phyloP scores from a whole-genome alignment of 37 sponge, comb jelly and placozoan species.

The Diacarnus erythraeanus region DNA sequence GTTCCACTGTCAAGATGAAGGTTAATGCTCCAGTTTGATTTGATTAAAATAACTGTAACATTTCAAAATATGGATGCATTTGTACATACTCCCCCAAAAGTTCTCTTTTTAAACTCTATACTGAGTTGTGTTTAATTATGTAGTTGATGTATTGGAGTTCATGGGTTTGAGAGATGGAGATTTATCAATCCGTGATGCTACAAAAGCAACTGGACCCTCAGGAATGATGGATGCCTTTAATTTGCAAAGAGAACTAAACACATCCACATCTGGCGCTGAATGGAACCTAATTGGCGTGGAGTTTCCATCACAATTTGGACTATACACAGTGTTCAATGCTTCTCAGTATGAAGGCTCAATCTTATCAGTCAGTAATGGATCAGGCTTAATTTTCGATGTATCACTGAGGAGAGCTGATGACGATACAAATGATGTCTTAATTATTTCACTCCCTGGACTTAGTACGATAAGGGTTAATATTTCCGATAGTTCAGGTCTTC shows the following conservation, averaged over 20 bases:
- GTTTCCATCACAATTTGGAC: not conserved
- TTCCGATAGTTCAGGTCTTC: not conserved
- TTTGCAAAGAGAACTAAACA: not conserved
- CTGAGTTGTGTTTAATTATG: not conserved
- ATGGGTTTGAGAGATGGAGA: not conserved
- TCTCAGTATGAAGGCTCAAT: not conserved
- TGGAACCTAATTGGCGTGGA: conserved; percentile 2
- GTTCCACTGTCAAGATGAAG: too few species aligned
- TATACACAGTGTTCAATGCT: not conserved
- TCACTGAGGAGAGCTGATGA: not conserved
- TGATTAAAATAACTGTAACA: too few species aligned
- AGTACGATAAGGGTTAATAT: not conserved
- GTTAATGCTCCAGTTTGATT: too few species aligned
- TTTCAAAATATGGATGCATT: too few species aligned
- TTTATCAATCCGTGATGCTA: not conserved
- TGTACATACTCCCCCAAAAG: too few species aligned
- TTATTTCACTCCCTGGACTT: conserved; percentile 1
- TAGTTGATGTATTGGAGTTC: conserved; percentile 6
- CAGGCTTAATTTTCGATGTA: not conserved
- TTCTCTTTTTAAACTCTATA: not conserved
- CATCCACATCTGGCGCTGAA: not conserved
- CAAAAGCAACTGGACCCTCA: not conserved
- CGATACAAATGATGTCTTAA: not conserved
- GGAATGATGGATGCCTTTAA: conserved; percentile 7
- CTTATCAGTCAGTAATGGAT: not conserved